Base-by-base conservation (phyloP, 2,113 vertebrate species). In the Gambusia affinis region DNA sequence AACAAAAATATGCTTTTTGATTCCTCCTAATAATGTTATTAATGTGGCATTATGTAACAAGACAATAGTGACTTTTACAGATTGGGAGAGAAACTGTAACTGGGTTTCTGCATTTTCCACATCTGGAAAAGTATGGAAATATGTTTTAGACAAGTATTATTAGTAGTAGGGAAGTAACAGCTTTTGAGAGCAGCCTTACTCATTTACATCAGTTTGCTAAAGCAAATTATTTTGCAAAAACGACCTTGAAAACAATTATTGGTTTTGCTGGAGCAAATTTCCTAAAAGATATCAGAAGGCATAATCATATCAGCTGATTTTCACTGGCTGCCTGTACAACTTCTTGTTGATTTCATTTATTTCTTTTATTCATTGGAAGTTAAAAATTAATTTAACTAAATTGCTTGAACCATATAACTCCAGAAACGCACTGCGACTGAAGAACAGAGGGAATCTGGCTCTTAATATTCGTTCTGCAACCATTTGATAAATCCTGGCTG, bases 41-140 rank as follows among this genome's bases (percentile, higher is more conserved):
- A 33, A 64, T 22, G 47, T 60, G 29, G 51, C 3, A 14, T 33
- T 44, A 0, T 44, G 15, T 51, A 1, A 29, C 54, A 68, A 60
- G 71, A 78, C 60, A 64, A 66, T 29, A 54, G 57, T 37, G 75
- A 60, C 73, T 67, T 68, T 33, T 42, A 42, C 14, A 42, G 39
- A 12, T 12, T 39, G 10, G 39, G 39, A 39, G 12, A 14, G 39
- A 12, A 39, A 27, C 27, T 39, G 12, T 39, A 12, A 39, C 39
- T 39, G 39, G 39, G 12, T 12, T 39, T 51, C 4, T 22, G 19
- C 17, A 17, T 51, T 51, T 51, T 54, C 22, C 51, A 54, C 8
- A 10, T 57, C 51, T 57, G 51, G 24, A 11, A 57, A n/a, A n/a
- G 22, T 3, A n/a, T n/a, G 24, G 2, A n/a, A 11, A 24, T 57